These are phyloP conservation scores for Eupsilia transversa DNA, from an alignment of 2,888 invertebrate species.

Conservation along the genomic window DNA sequence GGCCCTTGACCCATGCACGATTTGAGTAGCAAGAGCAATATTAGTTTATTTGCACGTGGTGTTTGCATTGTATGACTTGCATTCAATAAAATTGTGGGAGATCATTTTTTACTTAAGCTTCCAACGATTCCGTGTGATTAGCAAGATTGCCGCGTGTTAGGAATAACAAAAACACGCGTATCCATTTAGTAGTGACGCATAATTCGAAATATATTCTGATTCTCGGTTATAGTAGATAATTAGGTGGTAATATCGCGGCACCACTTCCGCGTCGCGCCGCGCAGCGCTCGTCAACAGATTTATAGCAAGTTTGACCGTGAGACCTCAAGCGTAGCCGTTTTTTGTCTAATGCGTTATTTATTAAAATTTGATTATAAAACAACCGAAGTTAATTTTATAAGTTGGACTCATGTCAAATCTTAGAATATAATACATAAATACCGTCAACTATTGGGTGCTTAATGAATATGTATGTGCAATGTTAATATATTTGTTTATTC, in stretches of 20 bases:
- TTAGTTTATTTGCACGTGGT: constrained; percentile 7
- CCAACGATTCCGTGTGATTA: constrained; percentile 32
- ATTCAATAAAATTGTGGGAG: constrained; percentile 16
- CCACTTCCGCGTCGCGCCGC: constrained; percentile 80
- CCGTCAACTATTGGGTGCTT: constrained; percentile 74
- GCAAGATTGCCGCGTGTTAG: constrained; percentile 36
- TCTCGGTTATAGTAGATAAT: constrained; percentile 77
- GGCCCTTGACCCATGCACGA: neutral
- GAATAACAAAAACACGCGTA: constrained; percentile 59
- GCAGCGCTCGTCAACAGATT: constrained; percentile 83
- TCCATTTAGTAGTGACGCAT: constrained; percentile 71
- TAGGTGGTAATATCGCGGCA: constrained; percentile 77
- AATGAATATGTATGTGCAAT: constrained; percentile 80
- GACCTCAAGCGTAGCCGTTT: constrained; percentile 87
- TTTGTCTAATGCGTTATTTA: constrained; percentile 89
- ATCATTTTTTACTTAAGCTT: constrained; percentile 10
- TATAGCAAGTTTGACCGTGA: constrained; percentile 89
- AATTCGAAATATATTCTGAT: constrained; percentile 75
- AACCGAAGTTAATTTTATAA: constrained; percentile 82
- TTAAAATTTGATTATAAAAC: constrained; percentile 88
- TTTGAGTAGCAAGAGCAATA: neutral
- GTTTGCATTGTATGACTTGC: constrained; percentile 3
- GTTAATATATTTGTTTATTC: constrained; percentile 77
- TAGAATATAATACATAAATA: constrained; percentile 80
- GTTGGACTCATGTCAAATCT: constrained; percentile 80